phyloP scores from a whole-genome alignment of 1,140 invertebrate genomes.

The Teleopsis dalmanni region DNA sequence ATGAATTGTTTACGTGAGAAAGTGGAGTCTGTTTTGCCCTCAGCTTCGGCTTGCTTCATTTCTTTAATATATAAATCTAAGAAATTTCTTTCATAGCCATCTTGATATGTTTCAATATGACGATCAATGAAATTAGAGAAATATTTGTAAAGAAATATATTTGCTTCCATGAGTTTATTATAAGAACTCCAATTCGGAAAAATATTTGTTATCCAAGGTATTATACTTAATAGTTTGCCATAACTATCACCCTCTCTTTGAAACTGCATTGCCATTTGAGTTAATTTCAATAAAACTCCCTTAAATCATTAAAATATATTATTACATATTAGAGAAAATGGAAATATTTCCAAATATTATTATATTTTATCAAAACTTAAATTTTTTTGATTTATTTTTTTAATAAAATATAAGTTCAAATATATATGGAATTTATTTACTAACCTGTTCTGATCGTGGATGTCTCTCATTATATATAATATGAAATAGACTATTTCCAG shows the following conservation, averaged over 20 bases:
- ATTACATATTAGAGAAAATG: too few relatives aligned
- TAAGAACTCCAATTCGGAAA: slow-evolving; percentile 53
- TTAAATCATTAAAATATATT: too few relatives aligned
- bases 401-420: too few relatives aligned
- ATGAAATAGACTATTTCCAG: slow-evolving; percentile 47
- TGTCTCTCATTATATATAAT: slow-evolving; percentile 44
- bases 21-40: slow-evolving; percentile 16
- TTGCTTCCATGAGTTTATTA: slow-evolving; percentile 43
- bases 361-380: too few relatives aligned
- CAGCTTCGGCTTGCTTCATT: slow-evolving; percentile 43
- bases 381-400: too few relatives aligned
- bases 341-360: too few relatives aligned
- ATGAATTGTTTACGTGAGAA: slow-evolving; percentile 47
- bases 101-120: slow-evolving; percentile 42
- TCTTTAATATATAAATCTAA: slow-evolving; percentile 48
- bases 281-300: slow-evolving; percentile 33
- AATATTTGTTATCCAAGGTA: slow-evolving; percentile 54
- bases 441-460: slow-evolving; percentile 44
- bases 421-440: too few relatives aligned
- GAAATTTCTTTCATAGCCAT: slow-evolving; percentile 45
- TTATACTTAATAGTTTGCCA: slow-evolving; percentile 50
- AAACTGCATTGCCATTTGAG: slow-evolving; percentile 45
- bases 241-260: slow-evolving; percentile 49
- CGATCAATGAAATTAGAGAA: slow-evolving; percentile 45
- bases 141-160: slow-evolving; percentile 24